Evolutionary conservation across 2,888 invertebrate genomes (phyloP), one percentile per base, ranked within the genome.

Genomic region (Epinotia brunnichana): DNA sequence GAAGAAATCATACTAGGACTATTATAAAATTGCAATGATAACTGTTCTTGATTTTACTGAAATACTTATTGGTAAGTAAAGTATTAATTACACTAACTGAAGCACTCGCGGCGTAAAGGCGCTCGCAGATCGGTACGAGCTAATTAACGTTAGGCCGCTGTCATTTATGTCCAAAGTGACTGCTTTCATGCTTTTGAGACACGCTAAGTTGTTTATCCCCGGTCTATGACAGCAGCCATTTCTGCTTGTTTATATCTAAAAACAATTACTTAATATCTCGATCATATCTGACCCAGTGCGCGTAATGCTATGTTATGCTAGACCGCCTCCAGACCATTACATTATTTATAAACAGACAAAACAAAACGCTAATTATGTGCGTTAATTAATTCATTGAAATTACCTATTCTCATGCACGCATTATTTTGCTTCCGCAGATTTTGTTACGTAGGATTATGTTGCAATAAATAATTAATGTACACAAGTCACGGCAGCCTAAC

Each of bases 291-390:
- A 62, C n/a, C 48, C n/a, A 48, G 17, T 48, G 29, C 13, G n/a
- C 24, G 17, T 39, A 51, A 35, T 19, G 48, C 60, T 19, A 35
- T 19, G 48, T 68, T 29, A 68, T 51, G 48, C 54, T 44, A 56
- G 54, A 62, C 61, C n/a, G 21, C 35, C 41, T 17, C 7, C 29
- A 48, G 57, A 24, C 13, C 19, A 39, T 54, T 64, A 39, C 53
- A 19, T 24, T 15, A 29, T 24, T 29, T 24, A 56, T 21, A 15
- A 48, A 54, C 29, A 41, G 19, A 61, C 54, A 35, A 56, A 56
- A 61, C 54, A 35, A 56, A 56, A 63, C 61, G 48, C 29, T 63
- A 63, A 70, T 56, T 48, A 48, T 10, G 56, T 70, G 62, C 62
- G 62, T 62, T 63, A 56, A n/a, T 63, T 63, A 29, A 63, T 57